Percentiles rank a stretch among this genome's conserved stretches.
Evolutionary conservation across 1,140 invertebrate genomes (phyloP).

Genomic region (Argopecten irradians): DNA sequence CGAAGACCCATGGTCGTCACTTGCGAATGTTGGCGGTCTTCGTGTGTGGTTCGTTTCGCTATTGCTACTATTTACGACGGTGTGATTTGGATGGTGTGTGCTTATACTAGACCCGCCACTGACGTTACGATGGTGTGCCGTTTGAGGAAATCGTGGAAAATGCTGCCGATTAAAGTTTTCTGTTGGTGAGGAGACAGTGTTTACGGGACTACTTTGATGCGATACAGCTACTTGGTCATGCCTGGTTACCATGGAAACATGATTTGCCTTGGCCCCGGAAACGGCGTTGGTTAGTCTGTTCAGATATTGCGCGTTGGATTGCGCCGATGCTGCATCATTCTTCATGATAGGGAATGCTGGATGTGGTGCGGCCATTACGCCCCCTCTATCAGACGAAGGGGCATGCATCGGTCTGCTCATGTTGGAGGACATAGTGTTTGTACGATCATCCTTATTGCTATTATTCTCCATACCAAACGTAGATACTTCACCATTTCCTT

Average conservation of each 20-base stretch:
- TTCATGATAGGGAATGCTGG: background rate
- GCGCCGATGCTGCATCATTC: background rate
- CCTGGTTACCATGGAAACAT: background rate
- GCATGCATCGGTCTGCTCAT: background rate
- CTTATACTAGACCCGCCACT: background rate
- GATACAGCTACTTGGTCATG: background rate
- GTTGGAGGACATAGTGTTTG: background rate
- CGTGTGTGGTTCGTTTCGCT: background rate
- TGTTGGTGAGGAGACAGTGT: background rate
- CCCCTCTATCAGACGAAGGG: conserved; percentile 11
- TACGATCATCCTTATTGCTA: background rate
- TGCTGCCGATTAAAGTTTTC: background rate
- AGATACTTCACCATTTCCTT: conserved; percentile 24
- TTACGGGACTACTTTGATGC: background rate
- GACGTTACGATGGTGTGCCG: background rate
- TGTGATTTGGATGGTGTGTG: background rate
- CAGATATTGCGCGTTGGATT: background rate
- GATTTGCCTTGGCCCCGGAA: background rate
- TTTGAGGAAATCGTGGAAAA: background rate
- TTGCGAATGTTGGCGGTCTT: background rate
- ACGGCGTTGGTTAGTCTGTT: background rate
- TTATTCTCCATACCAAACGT: background rate
- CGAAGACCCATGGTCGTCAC: background rate
- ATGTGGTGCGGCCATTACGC: background rate
- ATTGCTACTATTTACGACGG: too few relatives aligned